Evolutionary conservation across 2,113 vertebrate genomes (phyloP).

Genomic region (Malurus cyaneus): DNA sequence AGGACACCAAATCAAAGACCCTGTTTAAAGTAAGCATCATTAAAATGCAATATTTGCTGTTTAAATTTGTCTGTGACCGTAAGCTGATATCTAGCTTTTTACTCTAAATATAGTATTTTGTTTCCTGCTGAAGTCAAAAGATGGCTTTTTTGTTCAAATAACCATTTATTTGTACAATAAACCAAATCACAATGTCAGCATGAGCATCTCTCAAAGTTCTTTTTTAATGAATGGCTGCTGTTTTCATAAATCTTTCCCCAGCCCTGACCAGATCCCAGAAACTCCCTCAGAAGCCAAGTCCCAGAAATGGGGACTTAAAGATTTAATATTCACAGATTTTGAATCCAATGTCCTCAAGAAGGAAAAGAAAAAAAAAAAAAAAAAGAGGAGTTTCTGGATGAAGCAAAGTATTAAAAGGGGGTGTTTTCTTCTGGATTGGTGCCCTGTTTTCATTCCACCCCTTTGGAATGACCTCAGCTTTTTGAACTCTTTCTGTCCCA

Average conservation of each 20-base stretch:
- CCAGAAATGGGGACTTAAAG: not conserved
- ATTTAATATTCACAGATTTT: not conserved
- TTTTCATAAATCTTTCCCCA: not conserved
- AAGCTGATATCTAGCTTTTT: not conserved
- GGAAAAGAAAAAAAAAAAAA: not conserved
- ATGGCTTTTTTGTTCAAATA: not conserved
- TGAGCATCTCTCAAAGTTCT: not conserved
- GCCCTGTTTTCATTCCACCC: not conserved
- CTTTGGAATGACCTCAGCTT: not conserved
- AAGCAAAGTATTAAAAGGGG: not conserved
- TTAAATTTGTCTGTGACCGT: not conserved
- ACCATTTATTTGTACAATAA: not conserved
- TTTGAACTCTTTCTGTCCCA: not conserved
- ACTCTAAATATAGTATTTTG: not conserved
- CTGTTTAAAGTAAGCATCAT: not conserved
- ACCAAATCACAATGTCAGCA: not conserved
- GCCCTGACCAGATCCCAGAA: not conserved
- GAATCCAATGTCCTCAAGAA: not conserved
- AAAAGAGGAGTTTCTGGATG: accelerated
- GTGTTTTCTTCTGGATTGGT: not conserved
- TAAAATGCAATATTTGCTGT: constrained; percentile 12
- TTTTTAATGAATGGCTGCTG: not conserved
- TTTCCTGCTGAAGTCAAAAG: not conserved
- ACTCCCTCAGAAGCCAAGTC: not conserved
- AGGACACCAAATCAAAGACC: not conserved